These are phyloP conservation scores for Drosophila fulvimacula DNA, from an alignment of 2,888 invertebrate species.

Conservation along the genomic window DNA sequence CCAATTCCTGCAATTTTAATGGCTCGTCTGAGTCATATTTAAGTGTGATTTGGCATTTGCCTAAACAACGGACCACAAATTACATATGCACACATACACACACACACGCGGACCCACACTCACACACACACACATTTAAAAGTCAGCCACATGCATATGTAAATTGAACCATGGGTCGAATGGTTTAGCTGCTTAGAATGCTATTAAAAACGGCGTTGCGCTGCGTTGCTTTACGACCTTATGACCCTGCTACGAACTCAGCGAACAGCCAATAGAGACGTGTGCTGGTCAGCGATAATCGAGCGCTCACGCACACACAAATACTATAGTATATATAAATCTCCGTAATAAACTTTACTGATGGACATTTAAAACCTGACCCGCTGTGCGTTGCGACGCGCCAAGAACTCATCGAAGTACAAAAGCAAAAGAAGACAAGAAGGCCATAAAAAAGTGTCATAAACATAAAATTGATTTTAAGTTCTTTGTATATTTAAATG, in stretches of 20 bases:
- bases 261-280: conserved; percentile 5
- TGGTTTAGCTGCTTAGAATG: conserved; percentile 24
- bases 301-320: conserved; percentile 1
- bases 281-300: conserved; percentile 15
- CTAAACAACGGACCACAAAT: conserved; percentile 13
- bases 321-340: not conserved
- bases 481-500: conserved; percentile 21
- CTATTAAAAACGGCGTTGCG: conserved; percentile 33
- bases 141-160: conserved; percentile 31
- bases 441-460: conserved; percentile 62
- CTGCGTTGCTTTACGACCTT: conserved; percentile 38
- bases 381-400: conserved; percentile 51
- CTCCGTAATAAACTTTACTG: not conserved
- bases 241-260: conserved; percentile 22
- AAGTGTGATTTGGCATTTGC: conserved; percentile 30
- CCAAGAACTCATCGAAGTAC: conserved; percentile 14
- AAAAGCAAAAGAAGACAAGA: conserved; percentile 8
- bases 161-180: conserved; percentile 31
- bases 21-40: conserved; percentile 28
- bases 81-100: conserved; percentile 26
- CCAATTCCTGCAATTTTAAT: conserved; percentile 45
- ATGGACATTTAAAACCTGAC: conserved; percentile 29
- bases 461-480: conserved; percentile 70
- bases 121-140: not conserved
- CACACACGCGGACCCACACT: not conserved